Conservation (phyloP, 2,888 invertebrate species). For the Ichneumon xanthorius region DNA sequence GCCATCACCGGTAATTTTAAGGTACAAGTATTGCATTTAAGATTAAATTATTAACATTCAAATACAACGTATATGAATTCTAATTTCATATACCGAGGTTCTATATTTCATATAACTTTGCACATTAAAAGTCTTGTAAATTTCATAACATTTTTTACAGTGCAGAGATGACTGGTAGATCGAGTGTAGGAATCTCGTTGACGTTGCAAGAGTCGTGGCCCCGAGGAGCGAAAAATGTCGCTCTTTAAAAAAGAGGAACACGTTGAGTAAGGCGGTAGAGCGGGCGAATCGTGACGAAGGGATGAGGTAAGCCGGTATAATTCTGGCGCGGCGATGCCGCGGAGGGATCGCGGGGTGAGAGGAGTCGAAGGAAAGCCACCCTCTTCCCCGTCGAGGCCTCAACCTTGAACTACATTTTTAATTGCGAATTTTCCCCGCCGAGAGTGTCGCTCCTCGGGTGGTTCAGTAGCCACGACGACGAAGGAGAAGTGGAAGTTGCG, state of each 20-base stretch:
- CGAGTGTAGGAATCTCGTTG: not conserved
- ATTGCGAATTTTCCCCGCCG: conserved; percentile 80
- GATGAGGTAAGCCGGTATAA: conserved; percentile 62
- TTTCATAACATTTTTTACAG: no score
- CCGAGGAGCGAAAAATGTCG: conserved; percentile 34
- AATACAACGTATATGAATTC: no score
- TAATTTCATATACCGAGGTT: no score
- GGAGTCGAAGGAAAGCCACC: conserved; percentile 71
- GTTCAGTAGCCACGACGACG: conserved; percentile 47
- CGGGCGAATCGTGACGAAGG: conserved; percentile 45
- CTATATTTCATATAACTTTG: no score
- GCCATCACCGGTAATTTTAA: no score
- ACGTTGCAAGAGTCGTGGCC: not conserved
- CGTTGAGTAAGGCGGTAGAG: conserved; percentile 54
- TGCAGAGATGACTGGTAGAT: not conserved
- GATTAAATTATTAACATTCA: no score
- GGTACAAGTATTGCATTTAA: no score
- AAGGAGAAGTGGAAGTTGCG: conserved; percentile 54
- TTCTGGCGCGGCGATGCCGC: conserved; percentile 44
- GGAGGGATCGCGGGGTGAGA: conserved; percentile 65
- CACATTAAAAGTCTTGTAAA: no score
- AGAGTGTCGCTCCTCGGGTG: conserved; percentile 26
- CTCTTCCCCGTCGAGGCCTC: conserved; percentile 62
- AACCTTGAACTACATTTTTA: conserved; percentile 85
- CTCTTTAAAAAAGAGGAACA: conserved; percentile 52